Percentiles rank a stretch among this genome's conserved stretches.
These are phyloP conservation scores for Sebastes flavidus DNA, from an alignment of 2,797 vertebrate genomes.

Conservation along the genomic window DNA sequence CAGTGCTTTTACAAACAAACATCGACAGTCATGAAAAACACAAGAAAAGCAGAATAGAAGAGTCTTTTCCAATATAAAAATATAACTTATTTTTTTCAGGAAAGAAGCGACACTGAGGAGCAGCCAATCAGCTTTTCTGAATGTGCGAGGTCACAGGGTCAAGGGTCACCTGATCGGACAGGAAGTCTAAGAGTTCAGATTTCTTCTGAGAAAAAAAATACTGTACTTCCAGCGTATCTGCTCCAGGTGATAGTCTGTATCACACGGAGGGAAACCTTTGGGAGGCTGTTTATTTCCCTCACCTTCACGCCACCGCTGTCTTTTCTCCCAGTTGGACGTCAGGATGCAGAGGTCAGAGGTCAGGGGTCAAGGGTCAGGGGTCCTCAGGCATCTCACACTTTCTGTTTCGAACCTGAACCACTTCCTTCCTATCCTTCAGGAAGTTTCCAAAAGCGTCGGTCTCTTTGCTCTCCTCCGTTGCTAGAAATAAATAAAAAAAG, in stretches of 20 bases:
- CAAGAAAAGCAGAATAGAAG: neutral
- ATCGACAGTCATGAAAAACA: neutral
- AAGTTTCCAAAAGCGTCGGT: constrained; percentile 89
- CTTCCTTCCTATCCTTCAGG: constrained; percentile 84
- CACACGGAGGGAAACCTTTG: no score
- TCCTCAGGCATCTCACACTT: constrained; percentile 45
- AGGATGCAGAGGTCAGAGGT: neutral
- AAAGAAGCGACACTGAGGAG: neutral
- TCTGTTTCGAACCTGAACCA: constrained; percentile 83
- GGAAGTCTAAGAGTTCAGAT: neutral
- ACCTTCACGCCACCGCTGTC: neutral
- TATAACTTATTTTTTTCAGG: constrained; percentile 14
- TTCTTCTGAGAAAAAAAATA: no score
- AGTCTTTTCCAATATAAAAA: constrained; percentile 55
- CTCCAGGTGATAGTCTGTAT: constrained; percentile 20
- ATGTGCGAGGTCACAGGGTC: neutral
- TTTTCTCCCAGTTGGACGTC: neutral
- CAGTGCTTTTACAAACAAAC: constrained; percentile 21
- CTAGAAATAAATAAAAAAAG: constrained; percentile 62
- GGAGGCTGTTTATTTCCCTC: neutral
- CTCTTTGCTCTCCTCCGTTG: constrained; percentile 91
- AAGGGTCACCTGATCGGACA: constrained; percentile 24
- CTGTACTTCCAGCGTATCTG: neutral
- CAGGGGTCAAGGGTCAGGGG: constrained; percentile 12
- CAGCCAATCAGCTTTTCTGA: neutral